phyloP scores from a whole-genome alignment of 2,888 invertebrate species.

The Endomychus coccineus region DNA sequence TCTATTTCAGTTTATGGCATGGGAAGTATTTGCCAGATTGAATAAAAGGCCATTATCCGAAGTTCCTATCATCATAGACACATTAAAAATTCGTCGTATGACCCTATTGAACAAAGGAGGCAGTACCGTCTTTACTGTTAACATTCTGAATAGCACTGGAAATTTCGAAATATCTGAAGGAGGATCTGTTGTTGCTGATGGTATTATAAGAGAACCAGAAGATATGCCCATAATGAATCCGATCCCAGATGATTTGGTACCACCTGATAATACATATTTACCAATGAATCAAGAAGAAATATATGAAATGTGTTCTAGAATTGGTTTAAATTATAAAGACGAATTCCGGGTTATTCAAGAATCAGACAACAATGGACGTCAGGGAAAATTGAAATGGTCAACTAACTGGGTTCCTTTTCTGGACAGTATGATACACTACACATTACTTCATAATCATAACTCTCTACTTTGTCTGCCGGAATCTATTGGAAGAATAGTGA shows the following conservation, averaged over 20 bases:
- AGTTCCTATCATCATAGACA: constrained; percentile 50
- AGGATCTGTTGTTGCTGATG: constrained; percentile 59
- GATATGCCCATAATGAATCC: too few relatives aligned
- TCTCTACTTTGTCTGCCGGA: constrained; percentile 52
- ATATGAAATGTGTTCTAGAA: constrained; percentile 46
- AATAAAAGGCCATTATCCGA: constrained; percentile 36
- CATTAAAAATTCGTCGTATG: constrained; percentile 51
- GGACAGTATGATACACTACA: constrained; percentile 61
- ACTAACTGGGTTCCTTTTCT: constrained; percentile 63
- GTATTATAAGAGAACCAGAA: constrained; percentile 52
- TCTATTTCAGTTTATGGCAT: constrained; percentile 39
- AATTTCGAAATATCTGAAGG: constrained; percentile 46
- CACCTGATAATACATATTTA: not conserved
- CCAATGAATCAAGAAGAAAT: constrained; percentile 30
- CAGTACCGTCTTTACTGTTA: constrained; percentile 24
- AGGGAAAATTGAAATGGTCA: constrained; percentile 47
- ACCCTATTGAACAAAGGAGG: constrained; percentile 47
- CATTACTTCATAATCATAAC: constrained; percentile 44
- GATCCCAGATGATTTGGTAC: constrained; percentile 33
- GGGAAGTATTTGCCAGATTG: constrained; percentile 48
- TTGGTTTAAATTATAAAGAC: constrained; percentile 50
- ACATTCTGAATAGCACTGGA: constrained; percentile 29
- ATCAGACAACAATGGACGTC: constrained; percentile 43
- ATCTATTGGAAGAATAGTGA: constrained; percentile 48
- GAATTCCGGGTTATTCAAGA: constrained; percentile 47